These are phyloP conservation scores for Heterodera carotae DNA, from an alignment of 1,140 invertebrate species.

Conservation along the genomic window DNA sequence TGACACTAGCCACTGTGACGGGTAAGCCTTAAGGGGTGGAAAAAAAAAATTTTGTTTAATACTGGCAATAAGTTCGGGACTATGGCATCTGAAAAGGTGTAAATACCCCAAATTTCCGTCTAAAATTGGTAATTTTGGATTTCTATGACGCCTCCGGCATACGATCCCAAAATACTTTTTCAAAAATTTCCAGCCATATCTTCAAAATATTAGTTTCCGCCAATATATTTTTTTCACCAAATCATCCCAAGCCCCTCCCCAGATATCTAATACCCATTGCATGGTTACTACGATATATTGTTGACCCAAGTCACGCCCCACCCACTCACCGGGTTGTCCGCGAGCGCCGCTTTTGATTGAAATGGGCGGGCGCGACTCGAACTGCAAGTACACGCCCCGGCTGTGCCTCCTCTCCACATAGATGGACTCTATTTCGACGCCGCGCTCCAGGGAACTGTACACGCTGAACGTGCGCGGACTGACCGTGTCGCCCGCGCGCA, in stretches of 20 bases:
- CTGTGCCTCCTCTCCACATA: constrained; percentile 42
- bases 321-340: constrained; percentile 43
- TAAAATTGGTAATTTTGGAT: too few relatives aligned
- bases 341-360: constrained; percentile 39
- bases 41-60: not conserved
- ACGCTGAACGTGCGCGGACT: constrained; percentile 67
- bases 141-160: too few relatives aligned
- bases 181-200: too few relatives aligned
- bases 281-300: too few relatives aligned
- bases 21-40: constrained; percentile 27
- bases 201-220: too few relatives aligned
- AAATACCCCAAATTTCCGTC: too few relatives aligned
- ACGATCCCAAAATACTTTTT: too few relatives aligned
- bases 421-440: constrained; percentile 53
- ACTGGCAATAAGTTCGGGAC: not conserved
- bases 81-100: too few relatives aligned
- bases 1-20: constrained; percentile 45
- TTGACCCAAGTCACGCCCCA: too few relatives aligned
- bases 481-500: constrained; percentile 69
- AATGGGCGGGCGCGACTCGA: constrained; percentile 53
- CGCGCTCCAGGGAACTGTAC: constrained; percentile 49
- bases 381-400: constrained; percentile 50
- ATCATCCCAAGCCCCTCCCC: too few relatives aligned
- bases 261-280: too few relatives aligned
- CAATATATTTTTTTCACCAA: too few relatives aligned